phyloP scores from a whole-genome alignment of 2,113 vertebrate genomes.

The Scartelaos histophorus region DNA sequence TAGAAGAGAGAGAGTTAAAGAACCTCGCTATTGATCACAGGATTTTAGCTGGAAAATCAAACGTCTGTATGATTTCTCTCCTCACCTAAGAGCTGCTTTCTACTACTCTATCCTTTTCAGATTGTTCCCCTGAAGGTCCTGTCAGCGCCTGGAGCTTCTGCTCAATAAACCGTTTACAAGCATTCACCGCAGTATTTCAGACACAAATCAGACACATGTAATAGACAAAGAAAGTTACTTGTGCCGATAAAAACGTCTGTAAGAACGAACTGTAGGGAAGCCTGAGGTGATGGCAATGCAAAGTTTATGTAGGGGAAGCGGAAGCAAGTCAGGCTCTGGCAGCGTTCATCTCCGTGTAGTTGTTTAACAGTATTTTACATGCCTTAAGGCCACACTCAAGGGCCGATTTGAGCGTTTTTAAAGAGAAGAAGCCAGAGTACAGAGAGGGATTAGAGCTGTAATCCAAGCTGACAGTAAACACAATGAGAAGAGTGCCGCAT shows the following conservation, averaged over 20 bases:
- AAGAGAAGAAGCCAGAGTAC: conserved; percentile 9
- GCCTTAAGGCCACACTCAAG: conserved; percentile 19
- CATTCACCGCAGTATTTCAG: conserved; percentile 8
- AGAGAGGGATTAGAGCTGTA: conserved; percentile 32
- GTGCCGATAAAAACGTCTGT: conserved; percentile 4
- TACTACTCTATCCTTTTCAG: neutral
- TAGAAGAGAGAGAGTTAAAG: neutral
- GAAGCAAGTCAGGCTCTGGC: neutral
- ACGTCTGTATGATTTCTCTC: neutral
- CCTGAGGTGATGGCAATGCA: neutral
- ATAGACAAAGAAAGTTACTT: conserved; percentile 3
- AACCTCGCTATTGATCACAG: neutral
- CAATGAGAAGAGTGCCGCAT: conserved; percentile 17
- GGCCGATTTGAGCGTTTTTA: neutral
- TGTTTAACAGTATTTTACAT: neutral
- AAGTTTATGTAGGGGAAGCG: neutral
- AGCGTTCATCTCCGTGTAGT: neutral
- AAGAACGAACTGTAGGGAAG: neutral
- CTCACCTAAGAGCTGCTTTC: no score
- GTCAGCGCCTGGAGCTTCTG: neutral
- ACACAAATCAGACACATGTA: neutral
- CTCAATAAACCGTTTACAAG: conserved; percentile 6
- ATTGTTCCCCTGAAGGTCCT: no score
- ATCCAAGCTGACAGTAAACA: conserved; percentile 38
- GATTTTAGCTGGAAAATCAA: neutral